Evolutionary conservation across 2,888 invertebrate species (phyloP).

Genomic region (Ectemnius cavifrons): DNA sequence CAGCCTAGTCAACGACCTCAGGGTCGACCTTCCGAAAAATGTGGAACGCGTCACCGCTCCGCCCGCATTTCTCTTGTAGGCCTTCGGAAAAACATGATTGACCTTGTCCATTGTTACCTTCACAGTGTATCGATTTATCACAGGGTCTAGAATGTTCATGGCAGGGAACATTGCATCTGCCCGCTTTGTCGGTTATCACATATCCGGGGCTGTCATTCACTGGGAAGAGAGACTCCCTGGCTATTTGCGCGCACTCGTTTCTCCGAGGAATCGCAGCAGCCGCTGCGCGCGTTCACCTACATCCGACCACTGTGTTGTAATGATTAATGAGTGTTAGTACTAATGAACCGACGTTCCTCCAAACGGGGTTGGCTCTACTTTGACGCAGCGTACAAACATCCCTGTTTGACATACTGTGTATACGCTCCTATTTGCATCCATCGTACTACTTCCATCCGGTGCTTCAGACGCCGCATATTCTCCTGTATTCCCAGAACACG

Average conservation of each 20-base stretch:
- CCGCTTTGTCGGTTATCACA: conserved; percentile 35
- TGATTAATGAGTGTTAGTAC: too few species aligned
- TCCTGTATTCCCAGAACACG: too few species aligned
- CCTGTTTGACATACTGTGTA: too few species aligned
- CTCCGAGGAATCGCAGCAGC: background rate
- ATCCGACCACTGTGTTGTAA: too few species aligned
- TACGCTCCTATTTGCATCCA: too few species aligned
- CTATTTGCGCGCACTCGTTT: conserved; percentile 29
- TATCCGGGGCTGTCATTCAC: conserved; percentile 23
- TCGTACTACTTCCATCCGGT: too few species aligned
- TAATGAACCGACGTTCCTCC: too few species aligned
- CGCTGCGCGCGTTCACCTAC: too few species aligned
- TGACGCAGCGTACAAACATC: too few species aligned
- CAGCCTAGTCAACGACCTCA: conserved; percentile 56
- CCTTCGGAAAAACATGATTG: conserved; percentile 49
- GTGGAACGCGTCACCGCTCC: conserved; percentile 42
- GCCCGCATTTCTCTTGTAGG: conserved; percentile 64
- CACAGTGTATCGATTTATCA: conserved; percentile 44
- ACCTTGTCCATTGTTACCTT: conserved; percentile 61
- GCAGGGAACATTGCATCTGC: conserved; percentile 22
- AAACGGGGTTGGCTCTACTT: too few species aligned
- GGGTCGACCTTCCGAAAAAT: conserved; percentile 62
- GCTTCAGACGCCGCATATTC: too few species aligned
- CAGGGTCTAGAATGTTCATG: conserved; percentile 16
- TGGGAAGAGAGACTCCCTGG: conserved; percentile 1